A percentile compares a stretch with the other conserved stretches of the same genome.
phyloP scores from a whole-genome alignment of 2,888 invertebrate species.

The Amphimallon solstitiale region DNA sequence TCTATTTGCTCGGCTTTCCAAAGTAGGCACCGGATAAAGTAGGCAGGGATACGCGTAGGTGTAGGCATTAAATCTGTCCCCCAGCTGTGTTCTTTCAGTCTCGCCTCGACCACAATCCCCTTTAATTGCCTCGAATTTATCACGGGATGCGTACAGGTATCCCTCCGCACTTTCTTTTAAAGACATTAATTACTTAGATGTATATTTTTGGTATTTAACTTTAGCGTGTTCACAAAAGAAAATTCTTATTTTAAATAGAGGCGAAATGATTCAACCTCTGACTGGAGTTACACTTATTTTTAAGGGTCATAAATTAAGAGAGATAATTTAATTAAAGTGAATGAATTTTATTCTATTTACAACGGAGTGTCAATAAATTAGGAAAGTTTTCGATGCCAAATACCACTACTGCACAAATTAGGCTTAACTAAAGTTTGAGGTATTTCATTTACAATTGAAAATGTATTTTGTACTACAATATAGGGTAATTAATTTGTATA shows the following conservation, averaged over 20 bases:
- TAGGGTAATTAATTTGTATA: too few species aligned
- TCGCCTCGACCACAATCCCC: slow-evolving; percentile 28
- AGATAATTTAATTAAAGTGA: not conserved
- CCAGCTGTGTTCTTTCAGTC: slow-evolving; percentile 31
- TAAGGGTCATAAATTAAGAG: not conserved
- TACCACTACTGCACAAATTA: not conserved
- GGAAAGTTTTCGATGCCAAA: not conserved
- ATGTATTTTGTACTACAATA: too few species aligned
- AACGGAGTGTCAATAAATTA: too few species aligned
- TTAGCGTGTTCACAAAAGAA: slow-evolving; percentile 5
- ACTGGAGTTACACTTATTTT: not conserved
- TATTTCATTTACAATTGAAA: too few species aligned
- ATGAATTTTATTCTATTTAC: too few species aligned
- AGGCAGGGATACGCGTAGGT: slow-evolving; percentile 24
- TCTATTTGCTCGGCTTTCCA: slow-evolving; percentile 24
- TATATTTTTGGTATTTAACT: slow-evolving; percentile 28
- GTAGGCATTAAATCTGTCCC: slow-evolving; percentile 25
- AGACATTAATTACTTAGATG: slow-evolving; percentile 4
- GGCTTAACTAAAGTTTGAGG: too few species aligned
- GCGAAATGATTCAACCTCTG: not conserved
- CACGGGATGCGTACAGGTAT: slow-evolving; percentile 23
- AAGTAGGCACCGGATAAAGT: slow-evolving; percentile 24
- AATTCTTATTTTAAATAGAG: not conserved
- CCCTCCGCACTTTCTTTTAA: slow-evolving; percentile 20
- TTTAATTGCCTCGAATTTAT: slow-evolving; percentile 32